Base-by-base conservation (phyloP, 2,888 invertebrate genomes). In the Drosophila quinaria region DNA sequence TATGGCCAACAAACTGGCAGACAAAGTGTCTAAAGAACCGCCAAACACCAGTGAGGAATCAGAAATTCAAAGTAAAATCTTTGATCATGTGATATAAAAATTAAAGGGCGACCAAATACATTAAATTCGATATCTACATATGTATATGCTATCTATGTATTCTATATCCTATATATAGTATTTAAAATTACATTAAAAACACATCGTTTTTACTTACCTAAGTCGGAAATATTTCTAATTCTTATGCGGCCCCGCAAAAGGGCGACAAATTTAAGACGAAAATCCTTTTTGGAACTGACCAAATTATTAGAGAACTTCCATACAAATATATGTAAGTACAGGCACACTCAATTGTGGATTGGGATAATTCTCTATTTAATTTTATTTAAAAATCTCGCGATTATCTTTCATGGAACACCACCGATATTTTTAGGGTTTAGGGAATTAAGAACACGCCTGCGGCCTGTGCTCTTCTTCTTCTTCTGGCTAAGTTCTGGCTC, bases 41-140 rank as follows among this genome's bases (percentile, higher is more conserved):
- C 62, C 47, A 64, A 51, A 35, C 35, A 66, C 52, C 49, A 54
- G 39, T 31, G 9, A 54, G 17, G 69, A 63, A 35, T 37, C 47
- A 51, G 17, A 63, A 55, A 11, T 56, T 61, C n/a, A 13, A 25
- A 55, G 3, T 19, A 25, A 19, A 52, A 25, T 10, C 9, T 17
- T 15, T 11, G 31, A 70, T 74, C 79, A 77, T 79, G 75, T 77
- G 77, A 74, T 56, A 35, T 8, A 2, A n/a, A 6, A 37, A 6
- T 37, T n/a, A 4, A 37, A n/a, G n/a, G n/a, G 37, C 5, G 6
- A 3, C 33, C 33, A 35, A 35, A 35, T 35, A 42, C 15, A 42
- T 42, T 5, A 5, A 5, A 17, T 42, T 19, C 19, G 11, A 19
- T 42, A 9, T 19, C 1, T 29, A 29, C 8, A 8, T 29, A 29